Evolutionary conservation across 2,888 invertebrate genomes (phyloP), one percentile per base, ranked within the genome.

Genomic region (Anticlea derivata): DNA sequence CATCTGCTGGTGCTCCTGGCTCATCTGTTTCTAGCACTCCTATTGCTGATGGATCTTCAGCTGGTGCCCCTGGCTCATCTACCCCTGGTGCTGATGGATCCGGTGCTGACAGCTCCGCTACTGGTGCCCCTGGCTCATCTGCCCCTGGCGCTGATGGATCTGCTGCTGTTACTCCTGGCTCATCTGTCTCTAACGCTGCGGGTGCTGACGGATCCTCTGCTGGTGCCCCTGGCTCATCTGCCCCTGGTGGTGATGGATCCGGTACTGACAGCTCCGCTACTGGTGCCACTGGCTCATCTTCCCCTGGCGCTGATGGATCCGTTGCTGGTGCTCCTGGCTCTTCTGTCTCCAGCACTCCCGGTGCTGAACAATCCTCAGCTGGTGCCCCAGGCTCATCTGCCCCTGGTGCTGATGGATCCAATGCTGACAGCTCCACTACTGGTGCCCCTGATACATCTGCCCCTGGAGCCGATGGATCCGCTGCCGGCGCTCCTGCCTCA

Each of bases 341-440:
- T 7, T 11, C 47, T 10, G 17, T 20, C 11, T 7, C 39, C 20
- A 33, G 38, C 10, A 0, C 49, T 30, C 26, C 10, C 35, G 30
- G 26, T 29, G 12, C 30, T 17, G 23, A 43, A 24, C 43, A 7
- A 1, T 7, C 53, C 23, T 26, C 30, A 8, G 7, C 31, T 34
- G 38, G 10, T 13, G 24, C 37, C 20, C 12, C 24, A 20, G 37
- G 41, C 8, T 26, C 24, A 1, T 17, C 51, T 24, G 37, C 43
- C 7, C 17, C 48, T 11, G 27, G 29, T n/a, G 11, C 38, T 10
- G 47, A 26, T 11, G 43, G 5, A 22, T 30, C 41, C 5, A 34
- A 38, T 11, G n/a, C 47, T 8, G 54, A 17, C 30, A 24, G 23
- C 5, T 50, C 50, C 13, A 24, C 11, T n/a, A 5, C 29, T 29